Conservation (phyloP, 2,113 vertebrate genomes). For the Pachyramphus minor region DNA sequence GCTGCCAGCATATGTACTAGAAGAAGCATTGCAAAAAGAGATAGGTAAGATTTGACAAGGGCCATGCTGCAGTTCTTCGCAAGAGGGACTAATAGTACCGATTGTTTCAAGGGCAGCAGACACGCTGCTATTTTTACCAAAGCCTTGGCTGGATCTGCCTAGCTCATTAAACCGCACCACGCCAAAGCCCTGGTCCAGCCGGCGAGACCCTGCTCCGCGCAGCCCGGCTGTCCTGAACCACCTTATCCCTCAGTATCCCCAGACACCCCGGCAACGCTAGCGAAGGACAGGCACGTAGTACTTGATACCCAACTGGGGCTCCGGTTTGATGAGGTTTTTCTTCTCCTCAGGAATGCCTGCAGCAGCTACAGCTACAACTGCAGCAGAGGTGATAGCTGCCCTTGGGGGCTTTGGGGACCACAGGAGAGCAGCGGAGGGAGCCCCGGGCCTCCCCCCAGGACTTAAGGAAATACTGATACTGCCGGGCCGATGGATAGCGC, state of each 20-base stretch:
- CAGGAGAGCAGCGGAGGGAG: background rate
- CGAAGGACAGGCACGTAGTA: background rate
- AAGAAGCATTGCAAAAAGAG: background rate
- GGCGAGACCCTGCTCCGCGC: background rate
- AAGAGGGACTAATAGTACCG: background rate
- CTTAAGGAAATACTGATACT: background rate
- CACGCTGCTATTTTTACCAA: constrained; percentile 47
- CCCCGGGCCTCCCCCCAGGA: background rate
- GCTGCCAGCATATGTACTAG: background rate
- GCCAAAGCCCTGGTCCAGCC: background rate
- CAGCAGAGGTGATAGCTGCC: constrained; percentile 2
- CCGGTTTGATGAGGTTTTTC: background rate
- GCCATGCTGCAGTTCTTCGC: background rate
- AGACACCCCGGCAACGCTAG: background rate
- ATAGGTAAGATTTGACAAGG: background rate
- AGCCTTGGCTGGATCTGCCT: constrained; percentile 8
- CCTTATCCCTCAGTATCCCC: background rate
- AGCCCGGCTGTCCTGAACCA: background rate
- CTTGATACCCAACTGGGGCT: background rate
- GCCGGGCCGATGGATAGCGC: background rate
- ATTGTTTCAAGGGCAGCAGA: constrained; percentile 50
- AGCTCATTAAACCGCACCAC: background rate
- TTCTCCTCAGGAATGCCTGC: background rate
- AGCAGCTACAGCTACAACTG: background rate
- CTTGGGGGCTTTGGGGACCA: background rate